Base-by-base conservation (phyloP, 2,888 invertebrate species). In the Xanthorhoe spadicearia region DNA sequence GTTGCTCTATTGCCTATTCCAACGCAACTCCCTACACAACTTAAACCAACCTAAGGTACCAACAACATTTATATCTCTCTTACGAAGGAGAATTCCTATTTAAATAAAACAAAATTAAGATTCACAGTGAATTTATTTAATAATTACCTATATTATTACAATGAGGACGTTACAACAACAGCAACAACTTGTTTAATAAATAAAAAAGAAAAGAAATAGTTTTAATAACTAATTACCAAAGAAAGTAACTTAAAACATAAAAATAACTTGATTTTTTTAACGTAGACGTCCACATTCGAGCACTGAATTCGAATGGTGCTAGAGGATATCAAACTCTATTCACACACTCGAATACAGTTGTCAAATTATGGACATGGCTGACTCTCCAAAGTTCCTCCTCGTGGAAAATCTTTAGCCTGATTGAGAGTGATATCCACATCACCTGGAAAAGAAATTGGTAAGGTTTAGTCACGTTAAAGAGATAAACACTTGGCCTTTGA, bases 241-340 rank as follows among this genome's bases (percentile, higher is more conserved):
- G 7, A 13, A 3, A 13, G 38, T 9, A 8, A 13, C 38, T 13
- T 43, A 43, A 43, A 13, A 13, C 13, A 43, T 43, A 2, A 38
- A 3, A 10, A 10, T 48, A 1, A 4, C 17, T 48, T 23, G 9
- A 51, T n/a, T 8, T 23, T 32, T 46, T 48, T 32, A 61, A 68
- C 64, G 88, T 50, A 54, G 89, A 53, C 70, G 71, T 77, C 92
- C 92, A 89, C 75, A 88, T 90, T 93, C 89, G 84, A 93, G 93
- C 92, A 93, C 93, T 93, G 93, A 93, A 95, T 95, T 95, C 95
- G 94, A 95, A 95, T 95, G 95, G 95, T 95, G 95, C 95, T 95
- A 95, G 95, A 95, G 88, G 88, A 88, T 81, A 72, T 73, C 74
- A 75, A 77, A 94, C 90, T 95, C 95, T 94, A 92, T 81, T 88